Evolutionary conservation across 1,140 invertebrate genomes (phyloP), one percentile per base, ranked within the genome.

Genomic region (Drosophila equinoxialis): DNA sequence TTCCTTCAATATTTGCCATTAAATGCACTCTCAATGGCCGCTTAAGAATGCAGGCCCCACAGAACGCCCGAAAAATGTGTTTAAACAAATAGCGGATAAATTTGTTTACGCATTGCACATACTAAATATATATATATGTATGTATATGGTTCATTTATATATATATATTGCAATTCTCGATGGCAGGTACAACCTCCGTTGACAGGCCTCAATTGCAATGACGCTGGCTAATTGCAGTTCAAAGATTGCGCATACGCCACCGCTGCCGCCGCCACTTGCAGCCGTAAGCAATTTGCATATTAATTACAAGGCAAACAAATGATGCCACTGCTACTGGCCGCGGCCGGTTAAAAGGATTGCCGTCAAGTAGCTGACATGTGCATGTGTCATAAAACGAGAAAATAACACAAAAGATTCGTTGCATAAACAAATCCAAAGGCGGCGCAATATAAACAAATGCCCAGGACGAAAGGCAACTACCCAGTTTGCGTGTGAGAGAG

Each of bases 11-110:
- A 10, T 37, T 80, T 35, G 84, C 84, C 84, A 83, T 83, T 89
- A 87, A 89, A 72, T 87, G 80, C 84, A 83, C 83, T 86, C 83
- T 86, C 79, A 79, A 74, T 77, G 69, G 77, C 74, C 74, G 83
- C 76, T 83, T 86, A 86, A 86, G 79, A 83, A 87, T 83, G 79
- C 76, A 66, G 55, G 72, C 63, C 77, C 68, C 63, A 13, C 1
- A 3, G 51, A 17, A 1, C 1, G 30, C 6, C 11, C 62, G 37
- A 73, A 74, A 65, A 83, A 30, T 30, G 30, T 86, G 83, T 86
- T 86, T 83, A 87, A 87, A 62, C 83, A 83, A 86, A 86, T 79
- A 83, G 48, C 62, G 51, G 55, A 65, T 59, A 79, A 67, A 11
- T 64, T 67, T 77, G 75, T 77, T 77, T 77, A 77, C 63, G 37